Evolutionary conservation across 2,113 vertebrate species (phyloP).

Genomic region (Brachypodius melanocephalos): DNA sequence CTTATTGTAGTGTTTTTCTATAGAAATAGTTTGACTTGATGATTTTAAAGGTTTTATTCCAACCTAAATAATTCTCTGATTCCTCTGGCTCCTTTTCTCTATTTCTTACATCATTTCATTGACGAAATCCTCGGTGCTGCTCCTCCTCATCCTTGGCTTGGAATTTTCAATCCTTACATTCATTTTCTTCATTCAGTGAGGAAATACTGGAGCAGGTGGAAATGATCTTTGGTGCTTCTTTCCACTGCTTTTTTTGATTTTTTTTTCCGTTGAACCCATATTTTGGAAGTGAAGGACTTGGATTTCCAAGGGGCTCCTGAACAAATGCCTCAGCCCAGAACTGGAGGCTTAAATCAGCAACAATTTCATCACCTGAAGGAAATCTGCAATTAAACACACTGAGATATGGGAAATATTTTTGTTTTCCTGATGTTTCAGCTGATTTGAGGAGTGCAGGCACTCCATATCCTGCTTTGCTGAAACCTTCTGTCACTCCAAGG

Average conservation of each 20-base stretch:
- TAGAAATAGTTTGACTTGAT: neutral
- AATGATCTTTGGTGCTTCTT: neutral
- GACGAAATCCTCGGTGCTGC: neutral
- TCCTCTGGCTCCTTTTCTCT: neutral
- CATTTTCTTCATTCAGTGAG: neutral
- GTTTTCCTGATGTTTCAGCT: neutral
- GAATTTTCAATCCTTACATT: neutral
- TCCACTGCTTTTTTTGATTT: accelerated
- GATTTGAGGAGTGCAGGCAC: neutral
- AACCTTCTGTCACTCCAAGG: neutral
- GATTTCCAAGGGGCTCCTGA: neutral
- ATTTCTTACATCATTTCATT: neutral
- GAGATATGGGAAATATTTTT: neutral
- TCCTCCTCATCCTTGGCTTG: neutral
- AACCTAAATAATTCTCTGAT: neutral
- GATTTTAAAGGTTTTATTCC: neutral
- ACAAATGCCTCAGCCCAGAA: neutral
- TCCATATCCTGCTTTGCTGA: neutral
- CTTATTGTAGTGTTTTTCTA: neutral
- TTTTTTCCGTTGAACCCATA: neutral
- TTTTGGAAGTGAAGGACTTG: neutral
- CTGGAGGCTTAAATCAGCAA: neutral
- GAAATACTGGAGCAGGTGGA: neutral
- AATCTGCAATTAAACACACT: neutral
- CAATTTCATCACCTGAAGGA: neutral